Evolutionary conservation across 2,113 vertebrate species (phyloP).

Genomic region (Phylloscopus trochilus): DNA sequence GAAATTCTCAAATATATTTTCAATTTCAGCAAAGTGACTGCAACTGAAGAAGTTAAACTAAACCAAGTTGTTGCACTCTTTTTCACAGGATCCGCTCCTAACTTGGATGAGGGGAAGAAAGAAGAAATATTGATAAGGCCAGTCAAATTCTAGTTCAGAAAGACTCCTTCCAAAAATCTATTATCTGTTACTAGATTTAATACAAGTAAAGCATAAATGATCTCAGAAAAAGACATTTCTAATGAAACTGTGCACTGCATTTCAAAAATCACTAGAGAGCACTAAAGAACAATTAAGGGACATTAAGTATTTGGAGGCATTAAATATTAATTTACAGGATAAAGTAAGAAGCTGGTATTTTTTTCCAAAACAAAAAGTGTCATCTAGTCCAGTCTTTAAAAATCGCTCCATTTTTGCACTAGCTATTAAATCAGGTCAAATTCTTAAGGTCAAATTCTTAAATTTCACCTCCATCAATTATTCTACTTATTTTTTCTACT

Average conservation of each 20-base stretch:
- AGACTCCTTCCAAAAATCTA: background rate
- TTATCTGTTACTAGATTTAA: background rate
- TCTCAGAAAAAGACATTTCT: background rate
- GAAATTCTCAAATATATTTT: background rate
- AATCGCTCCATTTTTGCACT: background rate
- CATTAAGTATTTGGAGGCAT: background rate
- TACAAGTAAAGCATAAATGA: background rate
- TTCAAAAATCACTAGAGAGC: constrained; percentile 58
- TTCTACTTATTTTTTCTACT: background rate
- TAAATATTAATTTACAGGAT: background rate
- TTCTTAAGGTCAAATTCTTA: background rate
- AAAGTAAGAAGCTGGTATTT: background rate
- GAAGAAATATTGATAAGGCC: background rate
- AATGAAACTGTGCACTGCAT: background rate
- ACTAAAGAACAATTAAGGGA: constrained; percentile 47
- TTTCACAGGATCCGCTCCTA: background rate
- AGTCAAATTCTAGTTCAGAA: background rate
- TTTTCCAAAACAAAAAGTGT: background rate
- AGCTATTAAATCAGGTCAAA: background rate
- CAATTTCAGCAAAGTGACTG: background rate
- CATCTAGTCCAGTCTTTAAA: background rate
- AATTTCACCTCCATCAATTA: background rate
- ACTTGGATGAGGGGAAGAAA: background rate
- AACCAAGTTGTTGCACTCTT: background rate
- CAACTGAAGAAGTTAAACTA: background rate